Percentiles rank a stretch among this genome's conserved stretches.
phyloP scores from a whole-genome alignment of 2,888 invertebrate species.

The Alviniconcha strummeri region DNA sequence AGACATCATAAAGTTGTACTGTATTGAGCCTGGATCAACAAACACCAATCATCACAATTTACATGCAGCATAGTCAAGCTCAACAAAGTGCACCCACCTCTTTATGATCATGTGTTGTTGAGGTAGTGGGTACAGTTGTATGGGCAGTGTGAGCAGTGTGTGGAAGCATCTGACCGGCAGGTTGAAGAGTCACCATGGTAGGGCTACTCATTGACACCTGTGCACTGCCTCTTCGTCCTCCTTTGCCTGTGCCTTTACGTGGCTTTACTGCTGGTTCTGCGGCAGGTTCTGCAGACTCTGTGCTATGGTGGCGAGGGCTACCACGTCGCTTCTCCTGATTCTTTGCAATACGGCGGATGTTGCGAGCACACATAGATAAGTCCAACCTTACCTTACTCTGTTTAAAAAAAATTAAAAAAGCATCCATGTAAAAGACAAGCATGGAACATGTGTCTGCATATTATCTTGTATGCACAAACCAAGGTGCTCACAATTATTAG shows the following conservation, averaged over 20 bases:
- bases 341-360: slow-evolving; percentile 33
- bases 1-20: too few relatives aligned
- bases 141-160: slow-evolving; percentile 29
- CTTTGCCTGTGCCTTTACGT: background rate
- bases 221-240: background rate
- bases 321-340: slow-evolving; percentile 26
- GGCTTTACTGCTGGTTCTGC: background rate
- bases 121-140: background rate
- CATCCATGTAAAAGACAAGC: too few relatives aligned
- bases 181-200: slow-evolving; percentile 11
- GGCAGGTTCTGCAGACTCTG: background rate
- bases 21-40: too few relatives aligned
- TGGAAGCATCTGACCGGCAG: slow-evolving; percentile 23
- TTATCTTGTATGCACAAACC: too few relatives aligned
- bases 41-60: too few relatives aligned
- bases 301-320: background rate
- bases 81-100: slow-evolving; percentile 5
- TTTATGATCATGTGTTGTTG: slow-evolving; percentile 3
- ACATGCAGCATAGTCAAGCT: too few relatives aligned
- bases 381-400: slow-evolving; percentile 28
- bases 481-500: too few relatives aligned
- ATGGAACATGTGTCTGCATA: too few relatives aligned
- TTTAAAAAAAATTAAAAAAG: background rate
- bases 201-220: background rate
- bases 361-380: slow-evolving; percentile 32